Evolutionary conservation across 2,888 invertebrate species (phyloP), one percentile per base, ranked within the genome.

Genomic region (Amblyteles armatorius): DNA sequence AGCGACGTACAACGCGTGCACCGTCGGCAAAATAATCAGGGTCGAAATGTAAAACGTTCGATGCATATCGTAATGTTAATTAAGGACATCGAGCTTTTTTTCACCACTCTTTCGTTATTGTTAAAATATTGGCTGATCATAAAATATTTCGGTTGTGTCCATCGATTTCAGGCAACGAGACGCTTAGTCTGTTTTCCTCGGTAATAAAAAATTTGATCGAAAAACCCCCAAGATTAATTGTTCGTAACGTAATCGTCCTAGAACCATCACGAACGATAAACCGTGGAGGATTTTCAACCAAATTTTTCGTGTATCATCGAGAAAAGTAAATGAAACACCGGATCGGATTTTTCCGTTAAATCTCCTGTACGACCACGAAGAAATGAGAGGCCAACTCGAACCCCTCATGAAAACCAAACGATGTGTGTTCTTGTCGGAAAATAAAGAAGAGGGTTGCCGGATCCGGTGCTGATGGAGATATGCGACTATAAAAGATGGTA

Each of bases 1-100:
- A 82, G 77, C 72, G 60, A 29, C 57, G n/a, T 48, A 71, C 52
- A 74, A 44, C 16, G 22, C n/a, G 48, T 57, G 36, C 19, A 48
- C 9, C 44, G 7, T 74, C 52, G 48, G 67, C 52, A 33, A 83
- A 79, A 55, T 55, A 44, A 44, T 57, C 11, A 68, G 7, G 13
- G 7, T 33, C 6, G 9, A 26, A 77, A 67, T 40, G 22, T 22
- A 36, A 11, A 67, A 67, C 22, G 11, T 13, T 13, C 13, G 33
- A 65, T 48, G 6, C 19, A 76, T 65, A 50, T 50, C 33, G 4
- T 6, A 7, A 22, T 7, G 13, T 11, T 52, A 4, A 29, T 71
- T 13, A 6, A 29, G 16, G 29, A 5, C 9, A 57, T 57, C 11
- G 26, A 57, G 13, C 26, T 26, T 57, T 57, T 55, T 55, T 55